phyloP scores from a whole-genome alignment of 2,888 invertebrate genomes.

The Acleris sparsana region DNA sequence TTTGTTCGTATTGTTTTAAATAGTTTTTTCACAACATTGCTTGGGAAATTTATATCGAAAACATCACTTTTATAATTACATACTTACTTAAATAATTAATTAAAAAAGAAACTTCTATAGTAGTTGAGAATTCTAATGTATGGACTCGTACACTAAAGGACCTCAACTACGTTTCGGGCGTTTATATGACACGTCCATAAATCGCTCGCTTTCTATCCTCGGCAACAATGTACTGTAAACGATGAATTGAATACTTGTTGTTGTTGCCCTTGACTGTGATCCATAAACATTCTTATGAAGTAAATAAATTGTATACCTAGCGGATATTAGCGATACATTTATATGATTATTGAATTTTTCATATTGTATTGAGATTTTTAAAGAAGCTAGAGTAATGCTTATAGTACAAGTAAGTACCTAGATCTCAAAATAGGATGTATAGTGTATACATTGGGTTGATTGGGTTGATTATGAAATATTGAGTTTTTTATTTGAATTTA shows the following conservation, averaged over 20 bases:
- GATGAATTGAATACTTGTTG: neutral
- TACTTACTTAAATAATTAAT: too few species aligned
- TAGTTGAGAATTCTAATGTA: too few species aligned
- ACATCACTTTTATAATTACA: too few species aligned
- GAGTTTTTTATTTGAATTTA: neutral
- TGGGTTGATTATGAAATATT: conserved; percentile 12
- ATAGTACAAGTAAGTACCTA: conserved; percentile 52
- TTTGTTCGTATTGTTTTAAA: too few species aligned
- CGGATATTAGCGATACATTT: conserved; percentile 38
- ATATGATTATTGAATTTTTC: conserved; percentile 35
- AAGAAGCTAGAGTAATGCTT: conserved; percentile 39
- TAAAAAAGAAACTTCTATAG: too few species aligned
- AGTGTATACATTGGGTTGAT: conserved; percentile 37
- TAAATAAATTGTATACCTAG: conserved; percentile 51
- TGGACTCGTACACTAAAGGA: too few species aligned
- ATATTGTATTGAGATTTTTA: conserved; percentile 41
- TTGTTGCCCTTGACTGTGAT: conserved; percentile 8
- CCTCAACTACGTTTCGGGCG: too few species aligned
- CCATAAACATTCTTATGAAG: conserved; percentile 48
- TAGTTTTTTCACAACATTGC: too few species aligned
- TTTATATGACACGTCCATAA: too few species aligned
- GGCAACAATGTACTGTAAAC: neutral
- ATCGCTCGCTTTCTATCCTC: too few species aligned
- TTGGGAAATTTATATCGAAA: too few species aligned
- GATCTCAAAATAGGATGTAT: conserved; percentile 52